These are phyloP conservation scores for Vicugna pacos DNA, from an alignment of 2,113 vertebrate genomes.

Conservation along the genomic window DNA sequence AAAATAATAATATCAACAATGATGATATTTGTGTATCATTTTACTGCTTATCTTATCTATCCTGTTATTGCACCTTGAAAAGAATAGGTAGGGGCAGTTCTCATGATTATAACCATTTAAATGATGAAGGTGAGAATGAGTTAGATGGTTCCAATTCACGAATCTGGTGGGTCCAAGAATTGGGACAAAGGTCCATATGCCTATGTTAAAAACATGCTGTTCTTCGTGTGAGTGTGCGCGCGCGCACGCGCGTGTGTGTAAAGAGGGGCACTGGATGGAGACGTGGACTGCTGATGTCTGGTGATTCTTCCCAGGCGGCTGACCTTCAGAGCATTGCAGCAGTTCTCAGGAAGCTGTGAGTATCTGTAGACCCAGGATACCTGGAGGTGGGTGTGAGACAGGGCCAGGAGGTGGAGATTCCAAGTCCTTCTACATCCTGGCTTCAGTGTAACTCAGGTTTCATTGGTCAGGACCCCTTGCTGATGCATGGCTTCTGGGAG, in stretches of 20 bases:
- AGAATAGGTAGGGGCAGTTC: background rate
- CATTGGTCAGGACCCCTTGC: background rate
- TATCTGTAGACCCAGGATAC: background rate
- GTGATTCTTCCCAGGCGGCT: background rate
- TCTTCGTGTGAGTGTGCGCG: no score
- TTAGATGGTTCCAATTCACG: background rate
- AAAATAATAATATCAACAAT: background rate
- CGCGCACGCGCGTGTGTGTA: fast-evolving
- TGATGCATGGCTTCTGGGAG: background rate
- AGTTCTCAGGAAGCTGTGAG: background rate
- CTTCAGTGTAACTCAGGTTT: background rate
- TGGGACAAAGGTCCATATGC: no score
- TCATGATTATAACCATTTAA: slow-evolving; percentile 17
- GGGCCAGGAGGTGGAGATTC: background rate
- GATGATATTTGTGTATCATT: background rate
- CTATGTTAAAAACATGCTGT: background rate
- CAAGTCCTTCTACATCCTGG: background rate
- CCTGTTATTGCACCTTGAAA: slow-evolving; percentile 3
- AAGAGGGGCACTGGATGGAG: background rate
- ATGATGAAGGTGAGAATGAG: background rate
- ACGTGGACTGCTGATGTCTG: background rate
- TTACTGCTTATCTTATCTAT: background rate
- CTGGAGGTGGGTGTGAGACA: background rate
- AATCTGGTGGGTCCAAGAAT: background rate
- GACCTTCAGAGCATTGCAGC: background rate